Conservation (phyloP, 2,113 vertebrate species). For the Corythornis vintsioides region DNA sequence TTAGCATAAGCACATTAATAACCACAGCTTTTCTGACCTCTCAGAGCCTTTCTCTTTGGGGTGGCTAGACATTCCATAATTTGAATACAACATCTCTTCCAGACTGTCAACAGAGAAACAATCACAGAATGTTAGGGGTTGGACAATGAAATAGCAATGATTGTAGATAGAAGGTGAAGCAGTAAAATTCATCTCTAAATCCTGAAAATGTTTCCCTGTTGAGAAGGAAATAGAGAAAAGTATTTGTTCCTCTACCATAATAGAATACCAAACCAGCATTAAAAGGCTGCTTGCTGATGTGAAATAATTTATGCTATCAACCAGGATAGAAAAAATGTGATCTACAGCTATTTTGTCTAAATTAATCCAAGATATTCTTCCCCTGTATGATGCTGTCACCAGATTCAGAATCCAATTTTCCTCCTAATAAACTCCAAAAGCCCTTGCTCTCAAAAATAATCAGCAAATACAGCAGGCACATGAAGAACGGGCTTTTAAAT, state of each 20-base stretch:
- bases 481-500: neutral
- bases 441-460: neutral
- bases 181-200: neutral
- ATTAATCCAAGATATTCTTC: neutral
- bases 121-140: too few relatives aligned
- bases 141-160: neutral
- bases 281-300: neutral
- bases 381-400: neutral
- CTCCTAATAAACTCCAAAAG: neutral
- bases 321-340: neutral
- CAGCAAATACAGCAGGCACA: neutral
- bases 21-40: neutral
- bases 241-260: neutral
- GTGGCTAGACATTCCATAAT: neutral
- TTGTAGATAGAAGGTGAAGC: neutral
- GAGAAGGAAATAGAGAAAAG: neutral
- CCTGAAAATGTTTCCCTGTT: neutral
- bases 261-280: neutral
- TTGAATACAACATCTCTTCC: neutral
- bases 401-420: neutral
- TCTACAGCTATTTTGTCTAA: neutral
- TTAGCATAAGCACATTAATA: slow-evolving; percentile 4
- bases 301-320: neutral
- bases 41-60: neutral
- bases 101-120: neutral